A percentile compares a stretch with the other conserved stretches of the same genome.
Evolutionary conservation across 2,113 vertebrate species (phyloP).

Genomic region (Alethe diademata): DNA sequence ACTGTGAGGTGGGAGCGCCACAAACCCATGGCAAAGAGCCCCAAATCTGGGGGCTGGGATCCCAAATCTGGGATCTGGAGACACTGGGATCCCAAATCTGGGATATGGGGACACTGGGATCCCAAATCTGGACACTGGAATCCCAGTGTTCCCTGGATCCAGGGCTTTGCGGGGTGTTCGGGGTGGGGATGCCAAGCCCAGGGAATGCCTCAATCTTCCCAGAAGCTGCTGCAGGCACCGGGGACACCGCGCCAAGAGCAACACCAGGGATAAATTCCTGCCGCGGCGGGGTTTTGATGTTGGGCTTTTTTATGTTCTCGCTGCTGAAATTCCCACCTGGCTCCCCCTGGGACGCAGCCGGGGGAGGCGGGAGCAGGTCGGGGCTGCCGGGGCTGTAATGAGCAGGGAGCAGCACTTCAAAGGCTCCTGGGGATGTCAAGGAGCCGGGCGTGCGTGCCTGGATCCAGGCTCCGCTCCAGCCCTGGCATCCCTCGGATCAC

Average conservation of each 20-base stretch:
- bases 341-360: accelerated
- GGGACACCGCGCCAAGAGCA: background rate
- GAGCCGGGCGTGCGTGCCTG: background rate
- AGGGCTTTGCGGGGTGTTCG: background rate
- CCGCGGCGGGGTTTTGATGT: background rate
- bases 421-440: background rate
- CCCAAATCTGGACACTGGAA: too few relatives aligned
- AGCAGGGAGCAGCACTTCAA: slow-evolving; percentile 39
- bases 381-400: slow-evolving; percentile 2
- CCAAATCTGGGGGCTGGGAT: background rate
- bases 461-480: background rate
- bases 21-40: accelerated
- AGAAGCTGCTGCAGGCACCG: background rate
- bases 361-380: background rate
- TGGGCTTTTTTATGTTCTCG: background rate
- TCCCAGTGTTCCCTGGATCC: accelerated
- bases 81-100: too few relatives aligned
- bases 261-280: accelerated
- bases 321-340: background rate
- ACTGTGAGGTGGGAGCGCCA: background rate
- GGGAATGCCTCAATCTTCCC: background rate
- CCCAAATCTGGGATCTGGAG: too few relatives aligned
- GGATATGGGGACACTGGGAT: too few relatives aligned
- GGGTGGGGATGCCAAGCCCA: background rate
- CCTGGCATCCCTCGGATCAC: background rate